phyloP scores from a whole-genome alignment of 2,797 vertebrate genomes.

The Epinephelus malabaricus region DNA sequence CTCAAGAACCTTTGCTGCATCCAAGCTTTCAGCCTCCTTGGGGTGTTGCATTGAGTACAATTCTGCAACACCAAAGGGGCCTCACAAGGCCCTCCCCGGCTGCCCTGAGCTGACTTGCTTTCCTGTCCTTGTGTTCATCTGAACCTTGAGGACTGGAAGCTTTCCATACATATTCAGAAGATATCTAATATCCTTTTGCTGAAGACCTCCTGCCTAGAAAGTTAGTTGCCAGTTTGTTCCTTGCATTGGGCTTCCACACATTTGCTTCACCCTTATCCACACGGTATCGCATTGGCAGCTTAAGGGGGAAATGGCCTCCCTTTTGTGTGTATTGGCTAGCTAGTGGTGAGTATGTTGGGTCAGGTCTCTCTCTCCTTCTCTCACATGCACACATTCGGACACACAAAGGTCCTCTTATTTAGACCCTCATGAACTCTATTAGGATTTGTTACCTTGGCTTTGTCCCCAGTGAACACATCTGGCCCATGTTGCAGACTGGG shows the following conservation, averaged over 20 bases:
- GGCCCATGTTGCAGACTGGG: conserved; percentile 59
- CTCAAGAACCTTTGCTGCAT: conserved; percentile 6
- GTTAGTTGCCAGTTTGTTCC: conserved; percentile 9
- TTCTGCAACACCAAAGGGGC: conserved; percentile 17
- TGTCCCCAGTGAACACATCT: conserved; percentile 71
- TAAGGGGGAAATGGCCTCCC: conserved; percentile 55
- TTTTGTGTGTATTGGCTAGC: conserved; percentile 54
- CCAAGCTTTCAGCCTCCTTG: background rate
- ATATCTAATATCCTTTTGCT: conserved; percentile 30
- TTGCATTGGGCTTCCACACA: conserved; percentile 20
- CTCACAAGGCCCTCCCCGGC: background rate
- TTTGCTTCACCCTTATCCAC: conserved; percentile 52
- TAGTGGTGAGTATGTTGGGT: conserved; percentile 52
- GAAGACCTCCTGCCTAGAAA: conserved; percentile 14
- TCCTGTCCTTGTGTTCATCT: conserved; percentile 18
- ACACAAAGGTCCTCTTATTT: conserved; percentile 79
- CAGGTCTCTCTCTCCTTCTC: conserved; percentile 43
- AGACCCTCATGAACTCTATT: conserved; percentile 78
- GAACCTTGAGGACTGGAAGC: conserved; percentile 11
- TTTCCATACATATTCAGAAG: conserved; percentile 20
- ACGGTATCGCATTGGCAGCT: conserved; percentile 49
- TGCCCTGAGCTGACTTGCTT: background rate
- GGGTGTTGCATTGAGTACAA: conserved; percentile 14
- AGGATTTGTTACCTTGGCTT: conserved; percentile 76
- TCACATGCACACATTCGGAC: conserved; percentile 35